These are phyloP conservation scores for Martes martes DNA, from an alignment of 2,113 vertebrate genomes.

Conservation along the genomic window DNA sequence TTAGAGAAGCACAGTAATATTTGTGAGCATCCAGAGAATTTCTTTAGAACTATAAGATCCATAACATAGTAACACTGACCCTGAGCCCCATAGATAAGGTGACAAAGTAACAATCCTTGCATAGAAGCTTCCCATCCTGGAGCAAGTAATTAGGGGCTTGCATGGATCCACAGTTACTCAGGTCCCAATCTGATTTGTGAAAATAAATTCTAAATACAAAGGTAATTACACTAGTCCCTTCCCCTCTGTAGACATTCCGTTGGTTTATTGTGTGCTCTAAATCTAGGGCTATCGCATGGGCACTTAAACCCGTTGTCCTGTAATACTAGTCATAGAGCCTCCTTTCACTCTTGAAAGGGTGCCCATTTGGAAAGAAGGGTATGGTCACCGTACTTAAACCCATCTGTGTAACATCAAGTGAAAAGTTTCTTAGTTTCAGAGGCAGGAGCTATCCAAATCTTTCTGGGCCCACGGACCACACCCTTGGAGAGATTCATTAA, in stretches of 20 bases:
- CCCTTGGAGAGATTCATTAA: neutral
- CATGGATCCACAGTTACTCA: neutral
- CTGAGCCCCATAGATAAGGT: neutral
- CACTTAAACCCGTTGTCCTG: neutral
- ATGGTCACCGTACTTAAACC: neutral
- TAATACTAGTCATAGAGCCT: neutral
- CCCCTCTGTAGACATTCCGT: neutral
- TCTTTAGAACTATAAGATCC: neutral
- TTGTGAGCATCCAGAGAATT: neutral
- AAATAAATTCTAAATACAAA: constrained; percentile 2
- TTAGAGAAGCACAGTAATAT: neutral
- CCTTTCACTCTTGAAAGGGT: constrained; percentile 17
- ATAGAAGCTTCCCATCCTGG: neutral
- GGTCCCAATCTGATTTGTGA: neutral
- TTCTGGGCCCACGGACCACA: neutral
- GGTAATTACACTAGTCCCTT: neutral
- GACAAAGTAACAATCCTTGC: neutral
- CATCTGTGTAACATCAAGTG: neutral
- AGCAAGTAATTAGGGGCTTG: neutral
- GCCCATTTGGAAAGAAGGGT: neutral
- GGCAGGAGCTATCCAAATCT: neutral
- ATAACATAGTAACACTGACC: neutral
- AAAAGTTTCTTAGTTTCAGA: constrained; percentile 21
- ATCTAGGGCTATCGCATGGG: neutral
- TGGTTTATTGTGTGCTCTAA: neutral